A percentile compares a stretch with the other conserved stretches of the same genome.
Conservation (phyloP, 2,113 vertebrate species). For the Camelus dromedarius region DNA sequence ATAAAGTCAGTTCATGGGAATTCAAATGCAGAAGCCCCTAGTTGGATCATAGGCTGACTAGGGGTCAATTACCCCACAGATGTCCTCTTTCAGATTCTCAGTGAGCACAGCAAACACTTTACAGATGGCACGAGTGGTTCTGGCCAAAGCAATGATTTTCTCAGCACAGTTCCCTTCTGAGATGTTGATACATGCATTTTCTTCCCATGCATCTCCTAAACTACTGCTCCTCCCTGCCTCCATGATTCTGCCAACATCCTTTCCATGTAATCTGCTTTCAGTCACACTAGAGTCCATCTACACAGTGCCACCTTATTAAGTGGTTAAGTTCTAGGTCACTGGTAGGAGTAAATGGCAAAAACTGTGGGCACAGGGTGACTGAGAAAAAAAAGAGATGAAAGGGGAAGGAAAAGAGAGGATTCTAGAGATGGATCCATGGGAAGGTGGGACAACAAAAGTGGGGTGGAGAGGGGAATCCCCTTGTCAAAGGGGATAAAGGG, state of each 20-base stretch:
- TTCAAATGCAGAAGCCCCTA: neutral
- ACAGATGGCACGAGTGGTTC: constrained; percentile 85
- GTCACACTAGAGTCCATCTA: constrained; percentile 90
- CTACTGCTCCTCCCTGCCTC: constrained; percentile 89
- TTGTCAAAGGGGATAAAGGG: neutral
- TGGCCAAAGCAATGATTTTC: constrained; percentile 93
- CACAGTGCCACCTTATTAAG: constrained; percentile 73
- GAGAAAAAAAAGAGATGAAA: neutral
- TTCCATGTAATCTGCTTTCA: neutral
- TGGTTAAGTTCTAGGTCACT: constrained; percentile 74
- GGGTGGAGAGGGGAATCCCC: neutral
- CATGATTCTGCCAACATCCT: neutral
- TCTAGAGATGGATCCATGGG: neutral
- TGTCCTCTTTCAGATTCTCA: constrained; percentile 93
- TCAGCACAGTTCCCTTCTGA: constrained; percentile 95
- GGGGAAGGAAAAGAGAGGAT: neutral
- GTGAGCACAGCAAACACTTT: constrained; percentile 93
- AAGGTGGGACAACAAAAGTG: neutral
- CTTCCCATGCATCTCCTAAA: constrained; percentile 96
- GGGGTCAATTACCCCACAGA: neutral
- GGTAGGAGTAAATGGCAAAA: neutral
- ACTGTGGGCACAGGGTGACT: neutral
- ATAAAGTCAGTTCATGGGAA: no score
- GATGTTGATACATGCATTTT: constrained; percentile 93
- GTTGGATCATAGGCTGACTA: neutral